Percentiles rank a stretch among this genome's conserved stretches.
phyloP scores from a whole-genome alignment of 1,140 invertebrate species.

The Hestina assimilis region DNA sequence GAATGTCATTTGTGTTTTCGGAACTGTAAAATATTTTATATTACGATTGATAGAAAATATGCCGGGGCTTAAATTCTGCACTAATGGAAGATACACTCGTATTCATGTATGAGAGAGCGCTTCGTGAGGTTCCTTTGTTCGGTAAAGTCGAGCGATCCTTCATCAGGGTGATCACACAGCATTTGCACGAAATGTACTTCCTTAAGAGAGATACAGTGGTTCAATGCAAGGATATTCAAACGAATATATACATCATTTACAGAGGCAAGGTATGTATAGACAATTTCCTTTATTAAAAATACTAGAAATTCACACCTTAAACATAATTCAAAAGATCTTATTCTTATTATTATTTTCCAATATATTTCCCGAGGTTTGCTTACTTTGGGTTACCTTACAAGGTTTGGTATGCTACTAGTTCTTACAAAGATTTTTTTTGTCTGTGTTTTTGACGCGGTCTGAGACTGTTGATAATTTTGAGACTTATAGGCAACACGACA shows the following conservation, averaged over 20 bases:
- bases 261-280: slow-evolving; percentile 57
- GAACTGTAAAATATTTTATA: background rate
- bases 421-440: too few species aligned
- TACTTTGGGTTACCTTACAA: too few species aligned
- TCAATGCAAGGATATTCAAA: slow-evolving; percentile 65
- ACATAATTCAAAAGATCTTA: too few species aligned
- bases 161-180: slow-evolving; percentile 72
- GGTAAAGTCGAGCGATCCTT: slow-evolving; percentile 72
- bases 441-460: too few species aligned
- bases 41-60: slow-evolving; percentile 50
- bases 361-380: too few species aligned
- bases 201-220: slow-evolving; percentile 67
- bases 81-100: slow-evolving; percentile 75
- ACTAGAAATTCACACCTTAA: too few species aligned
- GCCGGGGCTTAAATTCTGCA: slow-evolving; percentile 62
- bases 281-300: too few species aligned
- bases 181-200: slow-evolving; percentile 71
- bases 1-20: background rate
- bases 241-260: slow-evolving; percentile 68
- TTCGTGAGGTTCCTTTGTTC: slow-evolving; percentile 71
- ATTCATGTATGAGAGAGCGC: slow-evolving; percentile 69
- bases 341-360: too few species aligned
- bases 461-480: too few species aligned
- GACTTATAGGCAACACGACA: too few species aligned
- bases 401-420: too few species aligned